Percentiles rank a stretch among this genome's conserved stretches.
Evolutionary conservation across 2,888 invertebrate genomes (phyloP).

Genomic region (Ochropleura leucogaster): DNA sequence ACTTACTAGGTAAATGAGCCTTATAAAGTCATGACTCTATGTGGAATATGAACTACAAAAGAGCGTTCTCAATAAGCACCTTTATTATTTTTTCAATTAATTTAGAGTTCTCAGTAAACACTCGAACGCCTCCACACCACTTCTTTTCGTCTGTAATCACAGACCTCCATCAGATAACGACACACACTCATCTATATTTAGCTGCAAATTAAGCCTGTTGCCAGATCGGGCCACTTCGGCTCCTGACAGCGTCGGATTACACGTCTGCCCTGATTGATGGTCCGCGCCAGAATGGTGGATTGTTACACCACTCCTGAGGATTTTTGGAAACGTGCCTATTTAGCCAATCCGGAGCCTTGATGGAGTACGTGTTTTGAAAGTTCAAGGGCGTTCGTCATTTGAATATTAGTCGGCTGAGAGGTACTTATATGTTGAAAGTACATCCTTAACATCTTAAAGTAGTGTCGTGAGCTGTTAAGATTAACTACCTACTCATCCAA

Average conservation of each 20-base stretch:
- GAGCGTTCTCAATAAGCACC: neutral
- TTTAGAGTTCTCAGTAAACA: neutral
- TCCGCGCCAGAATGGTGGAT: conserved; percentile 39
- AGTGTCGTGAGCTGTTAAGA: conserved; percentile 17
- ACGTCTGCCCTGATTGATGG: conserved; percentile 54
- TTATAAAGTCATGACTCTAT: neutral
- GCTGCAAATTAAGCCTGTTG: conserved; percentile 49
- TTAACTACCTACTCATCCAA: neutral
- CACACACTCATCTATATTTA: conserved; percentile 51
- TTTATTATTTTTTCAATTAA: conserved; percentile 1
- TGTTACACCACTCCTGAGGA: conserved; percentile 48
- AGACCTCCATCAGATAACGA: conserved; percentile 14
- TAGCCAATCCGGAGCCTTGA: conserved; percentile 18
- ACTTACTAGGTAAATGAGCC: neutral
- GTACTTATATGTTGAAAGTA: neutral
- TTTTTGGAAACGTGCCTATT: conserved; percentile 54
- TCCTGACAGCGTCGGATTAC: conserved; percentile 60
- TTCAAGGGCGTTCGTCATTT: conserved; percentile 22
- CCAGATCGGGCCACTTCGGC: conserved; percentile 27
- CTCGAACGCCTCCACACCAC: neutral
- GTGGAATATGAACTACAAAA: conserved; percentile 12
- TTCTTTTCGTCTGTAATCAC: conserved; percentile 28
- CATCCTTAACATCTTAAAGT: neutral
- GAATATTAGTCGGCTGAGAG: neutral
- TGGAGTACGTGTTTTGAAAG: conserved; percentile 24